Evolutionary conservation across 2,797 vertebrate species (phyloP).

Genomic region (Carcharodon carcharias): DNA sequence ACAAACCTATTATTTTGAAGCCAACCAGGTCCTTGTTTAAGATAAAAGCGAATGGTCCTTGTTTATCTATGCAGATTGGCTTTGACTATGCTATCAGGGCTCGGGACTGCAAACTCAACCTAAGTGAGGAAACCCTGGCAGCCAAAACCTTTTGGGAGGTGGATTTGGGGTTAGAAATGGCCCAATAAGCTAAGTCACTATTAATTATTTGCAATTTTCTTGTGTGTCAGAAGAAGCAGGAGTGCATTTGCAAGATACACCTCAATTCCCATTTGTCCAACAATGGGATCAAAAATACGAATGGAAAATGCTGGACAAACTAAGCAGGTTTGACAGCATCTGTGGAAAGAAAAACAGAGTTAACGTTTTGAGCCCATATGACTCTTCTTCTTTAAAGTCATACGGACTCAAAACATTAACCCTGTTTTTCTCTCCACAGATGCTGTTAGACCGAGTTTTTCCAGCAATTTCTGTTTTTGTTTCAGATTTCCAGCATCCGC

Average conservation of each 20-base stretch:
- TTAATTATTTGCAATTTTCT: background rate
- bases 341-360: too few relatives aligned
- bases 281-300: background rate
- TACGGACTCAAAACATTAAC: too few relatives aligned
- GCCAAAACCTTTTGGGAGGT: background rate
- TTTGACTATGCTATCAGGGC: background rate
- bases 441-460: too few relatives aligned
- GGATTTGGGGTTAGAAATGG: background rate
- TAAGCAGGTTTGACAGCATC: too few relatives aligned
- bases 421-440: too few relatives aligned
- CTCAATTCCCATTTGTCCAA: background rate
- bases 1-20: background rate
- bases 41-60: background rate
- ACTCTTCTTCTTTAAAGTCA: too few relatives aligned
- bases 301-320: too few relatives aligned
- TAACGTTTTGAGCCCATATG: too few relatives aligned
- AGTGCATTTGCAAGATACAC: background rate
- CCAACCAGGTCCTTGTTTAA: background rate
- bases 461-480: too few relatives aligned
- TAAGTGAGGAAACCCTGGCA: background rate
- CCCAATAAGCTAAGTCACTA: background rate
- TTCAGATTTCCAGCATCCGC: too few relatives aligned
- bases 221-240: background rate
- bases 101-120: background rate
- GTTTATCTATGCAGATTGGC: background rate